These are phyloP conservation scores for Zaprionus camerounensis DNA, from an alignment of 1,140 invertebrate genomes.

Conservation along the genomic window DNA sequence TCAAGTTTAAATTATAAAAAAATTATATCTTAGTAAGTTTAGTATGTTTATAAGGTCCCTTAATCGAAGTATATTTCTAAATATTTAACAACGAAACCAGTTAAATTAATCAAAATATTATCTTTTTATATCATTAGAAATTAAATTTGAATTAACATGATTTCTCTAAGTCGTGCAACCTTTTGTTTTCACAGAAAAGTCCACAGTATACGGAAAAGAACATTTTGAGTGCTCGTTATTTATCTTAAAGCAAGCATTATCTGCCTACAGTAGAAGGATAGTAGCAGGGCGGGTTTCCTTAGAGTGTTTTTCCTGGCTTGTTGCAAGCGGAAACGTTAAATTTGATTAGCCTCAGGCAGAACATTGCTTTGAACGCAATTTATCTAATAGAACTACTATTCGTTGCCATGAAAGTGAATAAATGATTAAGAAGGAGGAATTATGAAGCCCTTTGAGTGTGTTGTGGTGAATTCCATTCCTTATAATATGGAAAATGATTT, in stretches of 20 bases:
- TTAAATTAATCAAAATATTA: too few species aligned
- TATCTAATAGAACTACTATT: conserved; percentile 10
- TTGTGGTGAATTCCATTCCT: neutral
- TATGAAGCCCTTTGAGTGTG: neutral
- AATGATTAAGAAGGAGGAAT: neutral
- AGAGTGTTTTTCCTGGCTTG: conserved; percentile 10
- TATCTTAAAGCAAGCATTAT: neutral
- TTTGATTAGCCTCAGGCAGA: conserved; percentile 23
- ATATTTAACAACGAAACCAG: too few species aligned
- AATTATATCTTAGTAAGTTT: too few species aligned
- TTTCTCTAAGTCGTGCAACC: neutral
- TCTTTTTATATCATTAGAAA: neutral
- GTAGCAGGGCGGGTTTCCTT: neutral
- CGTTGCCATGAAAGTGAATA: neutral
- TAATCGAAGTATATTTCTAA: too few species aligned
- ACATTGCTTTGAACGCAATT: conserved; percentile 19
- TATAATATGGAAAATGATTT: conserved; percentile 1
- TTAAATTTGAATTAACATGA: neutral
- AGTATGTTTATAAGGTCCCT: too few species aligned
- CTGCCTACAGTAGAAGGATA: neutral
- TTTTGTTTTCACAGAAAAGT: neutral
- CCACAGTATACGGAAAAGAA: neutral
- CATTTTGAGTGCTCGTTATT: neutral
- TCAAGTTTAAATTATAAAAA: too few species aligned
- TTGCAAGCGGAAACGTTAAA: conserved; percentile 27